phyloP scores from a whole-genome alignment of 2,888 invertebrate species.

The Andrena flavipes region DNA sequence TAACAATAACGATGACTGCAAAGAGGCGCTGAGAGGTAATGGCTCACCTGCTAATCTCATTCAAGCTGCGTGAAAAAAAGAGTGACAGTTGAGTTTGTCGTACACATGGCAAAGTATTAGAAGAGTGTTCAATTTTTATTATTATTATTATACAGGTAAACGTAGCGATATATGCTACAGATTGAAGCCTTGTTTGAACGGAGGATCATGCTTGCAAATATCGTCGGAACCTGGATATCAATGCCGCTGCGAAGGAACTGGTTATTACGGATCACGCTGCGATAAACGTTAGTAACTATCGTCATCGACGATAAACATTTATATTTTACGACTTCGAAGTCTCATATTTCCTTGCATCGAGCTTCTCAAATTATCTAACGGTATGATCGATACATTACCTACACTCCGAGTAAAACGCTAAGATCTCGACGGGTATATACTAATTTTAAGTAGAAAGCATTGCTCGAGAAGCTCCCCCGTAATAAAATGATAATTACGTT shows the following conservation, averaged over 20 bases:
- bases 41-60: slow-evolving; percentile 22
- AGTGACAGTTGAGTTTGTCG: slow-evolving; percentile 1
- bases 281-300: slow-evolving; percentile 87
- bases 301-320: slow-evolving; percentile 22
- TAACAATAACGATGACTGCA: slow-evolving; percentile 87
- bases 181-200: slow-evolving; percentile 88
- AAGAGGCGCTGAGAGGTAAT: slow-evolving; percentile 88
- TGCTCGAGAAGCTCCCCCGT: neutral
- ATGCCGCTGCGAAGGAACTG: slow-evolving; percentile 91
- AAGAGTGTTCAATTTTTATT: slow-evolving; percentile 8
- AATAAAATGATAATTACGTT: slow-evolving; percentile 25
- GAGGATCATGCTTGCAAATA: slow-evolving; percentile 89
- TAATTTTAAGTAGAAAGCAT: slow-evolving; percentile 1
- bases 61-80: neutral
- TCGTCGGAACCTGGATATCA: slow-evolving; percentile 88
- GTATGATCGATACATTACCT: neutral
- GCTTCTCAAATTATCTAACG: neutral
- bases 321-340: slow-evolving; percentile 22
- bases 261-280: slow-evolving; percentile 90
- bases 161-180: slow-evolving; percentile 88
- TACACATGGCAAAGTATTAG: neutral
- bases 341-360: slow-evolving; percentile 19
- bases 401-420: neutral
- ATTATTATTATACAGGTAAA: slow-evolving; percentile 69
- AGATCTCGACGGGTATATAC: no score